Base-by-base conservation (phyloP, 2,797 vertebrate genomes). In the Dallia pectoralis region DNA sequence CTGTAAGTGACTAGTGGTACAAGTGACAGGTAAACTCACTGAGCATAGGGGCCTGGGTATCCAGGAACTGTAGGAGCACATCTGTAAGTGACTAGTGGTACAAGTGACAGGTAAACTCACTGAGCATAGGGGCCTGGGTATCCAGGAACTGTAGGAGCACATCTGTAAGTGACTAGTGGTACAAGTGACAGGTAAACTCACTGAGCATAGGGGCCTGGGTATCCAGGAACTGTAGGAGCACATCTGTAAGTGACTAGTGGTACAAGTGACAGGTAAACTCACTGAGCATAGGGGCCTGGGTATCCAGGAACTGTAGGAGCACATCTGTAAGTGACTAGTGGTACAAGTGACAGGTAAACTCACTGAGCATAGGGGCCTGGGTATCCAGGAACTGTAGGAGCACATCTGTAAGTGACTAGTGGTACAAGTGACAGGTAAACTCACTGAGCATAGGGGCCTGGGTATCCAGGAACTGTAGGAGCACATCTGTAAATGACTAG, bases 111-210 rank as follows among this genome's bases (percentile, higher is more conserved):
- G 4, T 12, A 33, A 66, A 84, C 97, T 84, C 92, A 99, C 98
- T 98, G 84, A 99, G 94, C 75, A 96, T 94, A 74, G 98, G 98
- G 36, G 98, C 98, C 89, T 99, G 97, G 33, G 96, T 99, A 76
- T 99, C 98, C 74, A 99, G 93, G 87, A 99, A 99, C 89, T 99
- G 98, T 73, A 99, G 93, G 77, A 99, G 93, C 25, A 99, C 97
- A 69, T 99, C 97, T 88, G n/a, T 56, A 19, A 7, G n/a, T 12
- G n/a, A 56, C n/a, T 56, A 56, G 51, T 56, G 36, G 16, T 4
- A 18, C 25, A n/a, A 63, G 27, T 4, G 29, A 12, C 36, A 14
- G 3, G 4, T 12, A 33, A 66, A 84, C 97, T 84, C 92, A 99
- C 98, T 98, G 84, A 99, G 94, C 75, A 96, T 94, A 74, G 98